phyloP scores from a whole-genome alignment of 2,797 vertebrate species.

The Pygocentrus nattereri region DNA sequence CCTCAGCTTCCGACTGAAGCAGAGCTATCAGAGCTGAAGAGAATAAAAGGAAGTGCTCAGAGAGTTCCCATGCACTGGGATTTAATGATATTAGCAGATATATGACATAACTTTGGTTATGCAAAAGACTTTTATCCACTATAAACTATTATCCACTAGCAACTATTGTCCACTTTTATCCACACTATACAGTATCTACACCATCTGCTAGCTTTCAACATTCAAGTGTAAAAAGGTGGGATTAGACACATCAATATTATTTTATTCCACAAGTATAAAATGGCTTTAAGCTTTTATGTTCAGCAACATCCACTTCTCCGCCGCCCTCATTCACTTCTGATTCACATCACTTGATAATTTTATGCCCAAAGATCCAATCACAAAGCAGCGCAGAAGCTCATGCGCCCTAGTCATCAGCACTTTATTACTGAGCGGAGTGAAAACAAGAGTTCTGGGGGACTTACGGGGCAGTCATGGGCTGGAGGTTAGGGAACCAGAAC shows the following conservation, averaged over 20 bases:
- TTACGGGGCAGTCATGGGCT: too few relatives aligned
- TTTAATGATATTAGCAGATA: background rate
- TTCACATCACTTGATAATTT: conserved; percentile 53
- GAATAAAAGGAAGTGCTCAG: background rate
- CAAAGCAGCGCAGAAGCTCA: conserved; percentile 64
- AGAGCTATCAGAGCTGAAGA: background rate
- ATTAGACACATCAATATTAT: background rate
- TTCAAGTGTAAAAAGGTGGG: background rate
- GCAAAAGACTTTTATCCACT: background rate
- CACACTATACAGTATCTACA: background rate
- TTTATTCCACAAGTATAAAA: conserved; percentile 3
- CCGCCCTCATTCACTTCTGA: conserved; percentile 49
- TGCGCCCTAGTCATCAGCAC: conserved; percentile 29
- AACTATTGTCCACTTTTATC: too few relatives aligned
- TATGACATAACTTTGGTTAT: background rate
- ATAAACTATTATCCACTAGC: too few relatives aligned
- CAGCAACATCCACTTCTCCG: background rate
- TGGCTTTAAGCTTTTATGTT: conserved; percentile 59
- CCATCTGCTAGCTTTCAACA: background rate
- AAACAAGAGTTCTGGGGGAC: too few relatives aligned
- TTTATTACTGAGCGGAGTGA: conserved; percentile 19
- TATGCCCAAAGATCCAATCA: conserved; percentile 62
- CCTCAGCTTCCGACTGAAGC: conserved; percentile 61
- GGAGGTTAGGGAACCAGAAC: too few relatives aligned
- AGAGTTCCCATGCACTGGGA: background rate